A percentile compares a stretch with the other conserved stretches of the same genome.
Evolutionary conservation across 2,113 vertebrate species (phyloP).

Genomic region (Ramphastos sulfuratus): DNA sequence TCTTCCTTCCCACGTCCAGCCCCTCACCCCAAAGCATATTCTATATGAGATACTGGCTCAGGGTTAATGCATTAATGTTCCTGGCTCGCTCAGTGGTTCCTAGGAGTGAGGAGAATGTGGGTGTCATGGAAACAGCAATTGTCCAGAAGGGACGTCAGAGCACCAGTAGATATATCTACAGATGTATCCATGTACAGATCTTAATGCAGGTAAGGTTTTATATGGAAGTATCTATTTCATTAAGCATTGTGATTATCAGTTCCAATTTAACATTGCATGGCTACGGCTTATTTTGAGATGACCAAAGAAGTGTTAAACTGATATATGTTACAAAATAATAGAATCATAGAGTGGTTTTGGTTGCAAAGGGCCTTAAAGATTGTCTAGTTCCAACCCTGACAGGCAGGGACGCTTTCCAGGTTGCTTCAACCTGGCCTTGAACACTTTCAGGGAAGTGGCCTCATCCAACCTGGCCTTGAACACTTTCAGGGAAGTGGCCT

Average conservation of each 20-base stretch:
- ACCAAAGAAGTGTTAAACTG: not conserved
- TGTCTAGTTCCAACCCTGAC: not conserved
- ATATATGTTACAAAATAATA: not conserved
- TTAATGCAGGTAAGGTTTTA: constrained; percentile 7
- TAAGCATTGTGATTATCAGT: not conserved
- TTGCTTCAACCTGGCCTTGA: not conserved
- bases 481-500: too few relatives aligned
- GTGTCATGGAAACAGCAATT: constrained; percentile 27
- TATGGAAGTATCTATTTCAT: constrained; percentile 24
- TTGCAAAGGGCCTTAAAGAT: not conserved
- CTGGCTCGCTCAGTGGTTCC: not conserved
- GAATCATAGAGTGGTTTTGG: not conserved
- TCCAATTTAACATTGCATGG: not conserved
- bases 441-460: too few relatives aligned
- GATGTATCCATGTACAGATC: not conserved
- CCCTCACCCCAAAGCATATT: not conserved
- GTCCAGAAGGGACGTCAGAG: not conserved
- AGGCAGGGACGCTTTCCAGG: not conserved
- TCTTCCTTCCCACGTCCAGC: not conserved
- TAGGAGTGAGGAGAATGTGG: not conserved
- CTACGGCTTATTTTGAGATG: constrained; percentile 38
- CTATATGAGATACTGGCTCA: not conserved
- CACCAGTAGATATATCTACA: not conserved
- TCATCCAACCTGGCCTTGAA: not conserved
- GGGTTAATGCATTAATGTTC: not conserved